These are phyloP conservation scores for Australoheros scitulus DNA, from an alignment of 2,113 vertebrate species.

Conservation along the genomic window DNA sequence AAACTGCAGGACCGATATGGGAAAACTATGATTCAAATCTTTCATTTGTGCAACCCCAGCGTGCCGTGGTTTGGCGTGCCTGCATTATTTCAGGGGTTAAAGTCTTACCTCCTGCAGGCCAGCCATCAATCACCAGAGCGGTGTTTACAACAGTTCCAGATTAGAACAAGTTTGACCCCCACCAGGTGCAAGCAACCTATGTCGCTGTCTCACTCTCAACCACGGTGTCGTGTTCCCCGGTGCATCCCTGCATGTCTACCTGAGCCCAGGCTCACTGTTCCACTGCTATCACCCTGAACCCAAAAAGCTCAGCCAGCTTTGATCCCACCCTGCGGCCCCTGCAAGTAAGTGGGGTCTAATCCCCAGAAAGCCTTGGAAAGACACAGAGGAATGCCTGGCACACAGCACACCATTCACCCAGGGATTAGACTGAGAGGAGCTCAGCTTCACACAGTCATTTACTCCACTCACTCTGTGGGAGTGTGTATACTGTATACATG, in stretches of 20 bases:
- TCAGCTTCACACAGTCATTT: slow-evolving; percentile 65
- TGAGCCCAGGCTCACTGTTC: slow-evolving; percentile 47
- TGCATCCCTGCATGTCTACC: slow-evolving; percentile 45
- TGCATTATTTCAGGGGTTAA: slow-evolving; percentile 42
- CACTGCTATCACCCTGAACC: slow-evolving; percentile 48
- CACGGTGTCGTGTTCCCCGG: slow-evolving; percentile 53
- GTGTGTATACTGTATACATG: slow-evolving; percentile 16
- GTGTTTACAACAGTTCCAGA: slow-evolving; percentile 38
- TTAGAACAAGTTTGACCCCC: slow-evolving; percentile 57
- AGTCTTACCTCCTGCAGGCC: slow-evolving; percentile 43
- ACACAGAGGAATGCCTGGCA: slow-evolving; percentile 78
- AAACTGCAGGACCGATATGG: slow-evolving; percentile 18
- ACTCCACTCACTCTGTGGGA: slow-evolving; percentile 50
- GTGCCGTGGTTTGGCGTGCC: slow-evolving; percentile 5
- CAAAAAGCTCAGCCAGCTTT: slow-evolving; percentile 70
- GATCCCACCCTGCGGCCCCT: slow-evolving; percentile 69
- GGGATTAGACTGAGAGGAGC: slow-evolving; percentile 71
- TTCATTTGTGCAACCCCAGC: slow-evolving; percentile 57
- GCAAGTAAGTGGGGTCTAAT: slow-evolving; percentile 76
- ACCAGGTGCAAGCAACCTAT: slow-evolving; percentile 60
- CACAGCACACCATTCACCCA: slow-evolving; percentile 76
- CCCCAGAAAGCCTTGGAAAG: slow-evolving; percentile 72
- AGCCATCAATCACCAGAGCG: slow-evolving; percentile 48
- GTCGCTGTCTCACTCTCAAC: slow-evolving; percentile 48
- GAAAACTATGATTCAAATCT: slow-evolving; percentile 19